These are phyloP conservation scores for Hystrix brachyura DNA, from an alignment of 2,113 vertebrate species.

Conservation along the genomic window DNA sequence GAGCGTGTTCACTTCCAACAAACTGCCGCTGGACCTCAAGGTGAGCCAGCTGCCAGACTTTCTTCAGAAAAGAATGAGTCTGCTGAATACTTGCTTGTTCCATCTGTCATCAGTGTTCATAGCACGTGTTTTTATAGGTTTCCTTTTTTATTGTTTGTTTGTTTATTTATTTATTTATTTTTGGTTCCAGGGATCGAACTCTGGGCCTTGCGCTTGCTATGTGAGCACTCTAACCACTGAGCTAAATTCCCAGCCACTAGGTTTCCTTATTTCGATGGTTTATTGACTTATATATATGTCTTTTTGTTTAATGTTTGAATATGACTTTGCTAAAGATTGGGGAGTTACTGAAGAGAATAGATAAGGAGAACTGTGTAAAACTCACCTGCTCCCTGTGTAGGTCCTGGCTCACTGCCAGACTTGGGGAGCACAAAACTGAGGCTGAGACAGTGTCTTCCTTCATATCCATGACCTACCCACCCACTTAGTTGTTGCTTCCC, in stretches of 20 bases:
- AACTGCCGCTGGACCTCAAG: conserved; percentile 97
- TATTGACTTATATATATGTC: neutral
- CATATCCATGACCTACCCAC: neutral
- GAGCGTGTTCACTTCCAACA: conserved; percentile 97
- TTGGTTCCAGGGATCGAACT: too few relatives aligned
- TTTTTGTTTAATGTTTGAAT: neutral
- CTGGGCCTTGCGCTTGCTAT: too few relatives aligned
- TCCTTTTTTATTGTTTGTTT: neutral
- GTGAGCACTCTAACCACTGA: too few relatives aligned
- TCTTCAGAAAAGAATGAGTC: neutral
- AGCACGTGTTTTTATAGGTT: neutral
- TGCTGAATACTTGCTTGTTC: neutral
- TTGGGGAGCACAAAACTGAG: neutral
- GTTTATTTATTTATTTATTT: too few relatives aligned
- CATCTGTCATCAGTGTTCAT: neutral
- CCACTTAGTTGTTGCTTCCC: neutral
- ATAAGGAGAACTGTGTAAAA: neutral
- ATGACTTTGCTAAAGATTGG: conserved; percentile 47
- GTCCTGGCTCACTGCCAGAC: neutral
- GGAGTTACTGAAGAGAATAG: neutral
- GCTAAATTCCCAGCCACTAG: neutral
- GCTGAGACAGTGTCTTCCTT: neutral
- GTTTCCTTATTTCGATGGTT: neutral
- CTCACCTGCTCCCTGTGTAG: neutral
- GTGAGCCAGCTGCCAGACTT: conserved; percentile 79